Conservation (phyloP, 2,113 vertebrate genomes). For the Chionomys nivalis region DNA sequence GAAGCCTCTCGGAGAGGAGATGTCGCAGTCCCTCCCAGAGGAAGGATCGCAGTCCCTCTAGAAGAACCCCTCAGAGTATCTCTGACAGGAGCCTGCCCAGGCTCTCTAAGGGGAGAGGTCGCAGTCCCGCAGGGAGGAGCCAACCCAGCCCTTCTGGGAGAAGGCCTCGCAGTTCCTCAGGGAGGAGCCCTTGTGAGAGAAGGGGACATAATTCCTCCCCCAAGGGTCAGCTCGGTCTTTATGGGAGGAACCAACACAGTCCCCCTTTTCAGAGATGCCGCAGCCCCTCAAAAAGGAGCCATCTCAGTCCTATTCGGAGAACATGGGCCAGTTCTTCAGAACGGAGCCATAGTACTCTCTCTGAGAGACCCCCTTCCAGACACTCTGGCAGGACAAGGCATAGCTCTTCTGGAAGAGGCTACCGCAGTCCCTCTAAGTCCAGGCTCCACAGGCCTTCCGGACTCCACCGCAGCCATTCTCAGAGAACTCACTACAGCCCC, state of each 20-base stretch:
- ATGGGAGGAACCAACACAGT: background rate
- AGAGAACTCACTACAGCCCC: background rate
- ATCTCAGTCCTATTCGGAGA: background rate
- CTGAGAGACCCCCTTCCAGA: fast-evolving
- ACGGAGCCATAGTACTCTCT: background rate
- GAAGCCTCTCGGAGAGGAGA: background rate
- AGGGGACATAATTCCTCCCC: fast-evolving
- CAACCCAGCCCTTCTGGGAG: background rate
- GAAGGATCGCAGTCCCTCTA: fast-evolving
- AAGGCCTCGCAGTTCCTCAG: background rate
- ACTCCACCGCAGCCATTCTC: background rate
- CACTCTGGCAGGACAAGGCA: fast-evolving
- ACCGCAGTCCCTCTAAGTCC: background rate
- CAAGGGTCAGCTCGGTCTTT: background rate
- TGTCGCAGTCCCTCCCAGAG: background rate
- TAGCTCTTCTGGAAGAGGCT: background rate
- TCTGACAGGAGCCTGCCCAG: background rate
- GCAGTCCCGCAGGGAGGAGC: background rate
- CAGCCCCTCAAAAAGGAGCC: background rate
- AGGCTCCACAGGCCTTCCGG: background rate
- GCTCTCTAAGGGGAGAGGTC: background rate
- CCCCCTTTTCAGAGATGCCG: fast-evolving
- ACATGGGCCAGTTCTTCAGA: fast-evolving
- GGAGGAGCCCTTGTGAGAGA: no score
- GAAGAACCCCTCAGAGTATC: background rate